Conservation (phyloP, 2,888 invertebrate genomes). For the Diploptera punctata region DNA sequence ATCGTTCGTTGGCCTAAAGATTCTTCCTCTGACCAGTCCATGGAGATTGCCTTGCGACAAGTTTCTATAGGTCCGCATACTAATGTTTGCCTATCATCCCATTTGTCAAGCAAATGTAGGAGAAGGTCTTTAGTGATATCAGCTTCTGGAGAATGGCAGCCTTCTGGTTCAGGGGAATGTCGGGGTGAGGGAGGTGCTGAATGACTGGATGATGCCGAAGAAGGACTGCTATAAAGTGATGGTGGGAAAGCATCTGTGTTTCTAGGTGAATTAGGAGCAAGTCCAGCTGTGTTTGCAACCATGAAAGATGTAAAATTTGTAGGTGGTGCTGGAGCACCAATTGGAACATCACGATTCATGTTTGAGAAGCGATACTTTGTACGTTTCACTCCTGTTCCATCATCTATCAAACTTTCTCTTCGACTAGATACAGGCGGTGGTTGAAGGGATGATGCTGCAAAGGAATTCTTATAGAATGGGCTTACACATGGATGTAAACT, state of each 20-base stretch:
- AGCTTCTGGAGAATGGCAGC: conserved; percentile 41
- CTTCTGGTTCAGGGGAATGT: conserved; percentile 38
- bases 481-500: not conserved
- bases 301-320: conserved; percentile 29
- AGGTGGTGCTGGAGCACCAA: conserved; percentile 58
- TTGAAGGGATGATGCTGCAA: not conserved
- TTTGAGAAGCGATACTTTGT: conserved; percentile 71
- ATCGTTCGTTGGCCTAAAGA: conserved; percentile 78
- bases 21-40: conserved; percentile 77
- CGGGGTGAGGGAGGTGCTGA: conserved; percentile 47
- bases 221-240: conserved; percentile 26
- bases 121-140: conserved; percentile 73
- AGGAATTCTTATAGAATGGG: not conserved
- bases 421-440: conserved; percentile 12
- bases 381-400: conserved; percentile 49
- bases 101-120: conserved; percentile 75
- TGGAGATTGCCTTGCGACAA: conserved; percentile 70
- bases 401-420: not conserved
- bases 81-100: conserved; percentile 65
- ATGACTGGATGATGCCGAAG: conserved; percentile 45
- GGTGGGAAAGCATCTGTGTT: conserved; percentile 32
- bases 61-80: conserved; percentile 55
- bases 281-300: conserved; percentile 30
- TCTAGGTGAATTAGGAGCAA: conserved; percentile 39
- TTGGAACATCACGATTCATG: conserved; percentile 75